phyloP scores from a whole-genome alignment of 2,113 vertebrate species.

The Crotalus helleri region DNA sequence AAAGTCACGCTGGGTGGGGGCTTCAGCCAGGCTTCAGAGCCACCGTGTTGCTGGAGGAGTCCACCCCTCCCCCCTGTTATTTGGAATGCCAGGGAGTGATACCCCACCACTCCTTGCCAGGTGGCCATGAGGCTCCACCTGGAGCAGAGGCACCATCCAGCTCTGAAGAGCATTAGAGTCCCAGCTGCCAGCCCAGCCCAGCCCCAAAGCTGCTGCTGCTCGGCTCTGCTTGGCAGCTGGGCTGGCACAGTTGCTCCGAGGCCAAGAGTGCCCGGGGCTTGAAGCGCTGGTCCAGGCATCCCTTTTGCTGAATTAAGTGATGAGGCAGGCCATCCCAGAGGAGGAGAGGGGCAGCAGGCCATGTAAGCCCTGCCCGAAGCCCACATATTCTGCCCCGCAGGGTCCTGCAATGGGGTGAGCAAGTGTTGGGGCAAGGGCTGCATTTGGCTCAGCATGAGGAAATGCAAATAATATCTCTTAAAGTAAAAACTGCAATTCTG shows the following conservation, averaged over 20 bases:
- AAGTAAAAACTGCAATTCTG: neutral
- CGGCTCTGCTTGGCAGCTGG: neutral
- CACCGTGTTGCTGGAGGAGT: neutral
- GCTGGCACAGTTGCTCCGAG: neutral
- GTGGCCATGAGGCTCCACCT: neutral
- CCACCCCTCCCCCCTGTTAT: neutral
- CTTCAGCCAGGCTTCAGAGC: too few species aligned
- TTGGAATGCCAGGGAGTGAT: neutral
- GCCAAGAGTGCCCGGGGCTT: neutral
- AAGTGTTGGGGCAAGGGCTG: neutral
- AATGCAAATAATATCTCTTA: neutral
- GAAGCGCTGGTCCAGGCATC: neutral
- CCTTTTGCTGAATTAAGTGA: neutral
- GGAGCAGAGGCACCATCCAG: neutral
- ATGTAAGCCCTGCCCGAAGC: neutral
- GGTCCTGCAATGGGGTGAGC: neutral
- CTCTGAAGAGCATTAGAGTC: neutral
- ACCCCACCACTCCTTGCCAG: neutral
- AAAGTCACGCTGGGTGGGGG: neutral
- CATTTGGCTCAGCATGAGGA: neutral
- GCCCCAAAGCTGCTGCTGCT: neutral
- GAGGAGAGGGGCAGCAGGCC: neutral
- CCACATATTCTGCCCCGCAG: neutral
- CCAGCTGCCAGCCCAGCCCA: neutral
- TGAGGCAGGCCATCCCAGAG: neutral